Evolutionary conservation across 2,888 invertebrate genomes (phyloP), one percentile per base, ranked within the genome.

Genomic region (Cryptops parisi): DNA sequence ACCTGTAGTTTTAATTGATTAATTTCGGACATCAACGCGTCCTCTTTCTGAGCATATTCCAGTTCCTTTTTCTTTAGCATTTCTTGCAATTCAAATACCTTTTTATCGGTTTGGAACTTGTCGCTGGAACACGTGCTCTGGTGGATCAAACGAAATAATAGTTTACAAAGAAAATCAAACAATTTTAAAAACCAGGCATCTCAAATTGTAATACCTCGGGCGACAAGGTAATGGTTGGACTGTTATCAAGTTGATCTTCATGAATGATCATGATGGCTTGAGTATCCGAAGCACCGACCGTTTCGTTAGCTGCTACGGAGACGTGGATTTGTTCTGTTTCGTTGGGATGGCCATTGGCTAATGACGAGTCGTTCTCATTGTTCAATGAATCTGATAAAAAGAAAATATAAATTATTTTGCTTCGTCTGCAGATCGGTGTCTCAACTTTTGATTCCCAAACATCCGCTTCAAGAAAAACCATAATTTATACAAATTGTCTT

Each of bases 231-330:
- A n/a, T 15, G 17, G 17, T 19, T 6, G 17, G 43, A 43, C 46
- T 4, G 22, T 40, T 39, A 22, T 54, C 54, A 17, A 49, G 23
- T 22, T 54, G 53, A 40, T 55, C 49, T 33, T 47, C 55, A 25
- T 57, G 54, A 21, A 54, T 52, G 38, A 57, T 53, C 52, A 57
- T 47, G n/a, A 57, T 57, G 15, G 40, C 23, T 51, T 44, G 17
- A 48, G 52, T 4, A 48, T 24, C 22, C 3, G 52, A 21, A 19
- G 39, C 48, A 2, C 41, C 52, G 9, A 58, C 53, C 1, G 57
- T 58, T 49, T 58, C 58, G 53, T 57, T 58, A 19, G 58, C 58
- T 40, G 56, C 57, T 2, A 57, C 56, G 25, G 39, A 41, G 15
- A 38, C 54, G 21, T 39, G 47, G 22, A 47, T 48, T 9, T 23